These are phyloP conservation scores for Brachionus plicatilis DNA, from an alignment of 1,140 invertebrate species.

Conservation along the genomic window DNA sequence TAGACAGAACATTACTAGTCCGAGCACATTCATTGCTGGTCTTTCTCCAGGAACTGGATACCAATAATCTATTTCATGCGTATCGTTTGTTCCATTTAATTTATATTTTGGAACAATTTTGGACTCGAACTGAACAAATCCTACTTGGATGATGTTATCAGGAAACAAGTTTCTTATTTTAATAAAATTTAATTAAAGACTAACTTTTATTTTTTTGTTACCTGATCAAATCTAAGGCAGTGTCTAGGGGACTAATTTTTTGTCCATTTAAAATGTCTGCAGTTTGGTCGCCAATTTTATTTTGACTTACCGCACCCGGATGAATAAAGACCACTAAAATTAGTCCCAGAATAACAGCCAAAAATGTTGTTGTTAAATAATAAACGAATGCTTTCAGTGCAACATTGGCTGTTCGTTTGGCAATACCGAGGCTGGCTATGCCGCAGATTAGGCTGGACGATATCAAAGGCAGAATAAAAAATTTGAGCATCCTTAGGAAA, in stretches of 20 bases:
- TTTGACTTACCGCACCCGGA: slow-evolving; percentile 49
- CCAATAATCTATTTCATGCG: slow-evolving; percentile 31
- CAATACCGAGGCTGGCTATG: neutral
- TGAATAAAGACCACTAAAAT: slow-evolving; percentile 57
- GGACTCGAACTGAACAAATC: slow-evolving; percentile 5
- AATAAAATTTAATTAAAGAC: neutral
- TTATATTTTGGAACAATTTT: slow-evolving; percentile 27
- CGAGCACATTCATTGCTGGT: slow-evolving; percentile 45
- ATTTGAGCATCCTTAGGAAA: slow-evolving; percentile 21
- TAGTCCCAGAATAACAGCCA: slow-evolving; percentile 48
- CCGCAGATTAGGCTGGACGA: neutral
- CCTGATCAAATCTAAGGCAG: slow-evolving; percentile 32
- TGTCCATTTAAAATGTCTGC: neutral
- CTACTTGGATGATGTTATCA: slow-evolving; percentile 9
- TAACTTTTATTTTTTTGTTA: neutral
- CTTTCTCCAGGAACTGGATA: neutral
- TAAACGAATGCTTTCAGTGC: slow-evolving; percentile 42
- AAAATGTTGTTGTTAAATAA: slow-evolving; percentile 14
- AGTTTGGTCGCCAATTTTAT: neutral
- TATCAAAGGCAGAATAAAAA: slow-evolving; percentile 34
- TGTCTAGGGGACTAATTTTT: slow-evolving; percentile 36
- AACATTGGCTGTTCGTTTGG: slow-evolving; percentile 44
- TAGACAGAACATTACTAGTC: slow-evolving; percentile 45
- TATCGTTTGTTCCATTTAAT: slow-evolving; percentile 21
- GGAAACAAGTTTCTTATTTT: slow-evolving; percentile 29